Conservation (phyloP, 2,888 invertebrate species). For the Orthosia cruda region DNA sequence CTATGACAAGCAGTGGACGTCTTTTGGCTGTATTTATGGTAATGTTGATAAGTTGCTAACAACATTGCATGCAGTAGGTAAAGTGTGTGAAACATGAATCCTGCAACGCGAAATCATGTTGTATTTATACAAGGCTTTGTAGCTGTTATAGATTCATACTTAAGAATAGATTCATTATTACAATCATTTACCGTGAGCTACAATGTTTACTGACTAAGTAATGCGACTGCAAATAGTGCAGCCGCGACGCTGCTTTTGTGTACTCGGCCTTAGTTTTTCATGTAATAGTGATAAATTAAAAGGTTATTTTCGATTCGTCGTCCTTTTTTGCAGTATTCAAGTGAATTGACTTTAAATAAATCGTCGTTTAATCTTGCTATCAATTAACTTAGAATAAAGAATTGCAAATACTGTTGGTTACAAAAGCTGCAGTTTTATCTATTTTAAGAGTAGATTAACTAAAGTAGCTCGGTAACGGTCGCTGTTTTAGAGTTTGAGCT, state of each 20-base stretch:
- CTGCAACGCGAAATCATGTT: too few relatives aligned
- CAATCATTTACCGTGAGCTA: not conserved
- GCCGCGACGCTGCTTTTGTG: not conserved
- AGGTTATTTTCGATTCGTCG: not conserved
- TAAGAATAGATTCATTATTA: too few relatives aligned
- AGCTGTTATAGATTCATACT: too few relatives aligned
- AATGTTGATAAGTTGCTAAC: too few relatives aligned
- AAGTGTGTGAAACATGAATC: too few relatives aligned
- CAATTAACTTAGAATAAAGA: not conserved
- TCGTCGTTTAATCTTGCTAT: not conserved
- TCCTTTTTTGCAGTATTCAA: not conserved
- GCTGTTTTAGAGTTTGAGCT: slow-evolving; percentile 18
- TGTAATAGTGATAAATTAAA: not conserved
- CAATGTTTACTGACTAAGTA: not conserved
- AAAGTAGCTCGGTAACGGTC: not conserved
- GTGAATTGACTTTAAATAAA: not conserved
- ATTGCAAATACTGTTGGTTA: not conserved
- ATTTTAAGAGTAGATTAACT: slow-evolving; percentile 19
- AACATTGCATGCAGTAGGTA: too few relatives aligned
- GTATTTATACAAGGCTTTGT: too few relatives aligned
- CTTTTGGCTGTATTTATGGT: too few relatives aligned
- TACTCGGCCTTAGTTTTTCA: not conserved
- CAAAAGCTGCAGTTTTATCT: not conserved
- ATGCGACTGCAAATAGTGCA: not conserved
- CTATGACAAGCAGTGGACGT: too few relatives aligned